These are phyloP conservation scores for Herminia tarsipennalis DNA, from an alignment of 2,888 invertebrate species.

Conservation along the genomic window DNA sequence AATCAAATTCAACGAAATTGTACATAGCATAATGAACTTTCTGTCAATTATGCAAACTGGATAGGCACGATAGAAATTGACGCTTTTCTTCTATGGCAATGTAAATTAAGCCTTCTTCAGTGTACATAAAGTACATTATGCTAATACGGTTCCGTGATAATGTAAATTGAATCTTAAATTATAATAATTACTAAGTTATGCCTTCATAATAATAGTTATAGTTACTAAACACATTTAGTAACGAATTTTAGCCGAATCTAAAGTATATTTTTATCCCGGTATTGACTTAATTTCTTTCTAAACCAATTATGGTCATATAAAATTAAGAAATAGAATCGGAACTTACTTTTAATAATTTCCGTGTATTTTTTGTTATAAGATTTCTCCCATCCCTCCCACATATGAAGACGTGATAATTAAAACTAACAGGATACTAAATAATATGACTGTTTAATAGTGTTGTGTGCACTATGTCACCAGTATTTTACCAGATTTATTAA, in stretches of 20 bases:
- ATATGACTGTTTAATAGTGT: conserved; percentile 31
- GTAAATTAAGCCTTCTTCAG: too few species aligned
- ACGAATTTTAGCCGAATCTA: conserved; percentile 9
- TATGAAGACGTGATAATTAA: conserved; percentile 39
- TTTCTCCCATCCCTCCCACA: conserved; percentile 19
- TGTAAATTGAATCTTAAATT: too few species aligned
- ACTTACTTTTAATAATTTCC: neutral
- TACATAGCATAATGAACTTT: too few species aligned
- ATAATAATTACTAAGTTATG: neutral
- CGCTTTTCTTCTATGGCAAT: too few species aligned
- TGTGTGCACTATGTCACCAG: conserved; percentile 5
- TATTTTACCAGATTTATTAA: conserved; percentile 16
- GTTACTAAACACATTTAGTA: conserved; percentile 2
- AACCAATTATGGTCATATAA: conserved; percentile 14
- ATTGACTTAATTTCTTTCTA: conserved; percentile 16
- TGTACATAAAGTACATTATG: too few species aligned
- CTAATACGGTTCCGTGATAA: too few species aligned
- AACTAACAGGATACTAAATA: conserved; percentile 35
- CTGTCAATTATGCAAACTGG: too few species aligned
- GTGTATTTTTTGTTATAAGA: conserved; percentile 19
- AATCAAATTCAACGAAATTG: too few species aligned
- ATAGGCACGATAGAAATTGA: too few species aligned
- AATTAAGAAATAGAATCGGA: conserved; percentile 7
- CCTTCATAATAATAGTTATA: neutral
- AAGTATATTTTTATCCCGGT: conserved; percentile 17